Evolutionary conservation across 2,113 vertebrate genomes (phyloP).

Genomic region (Dromaius novaehollandiae): DNA sequence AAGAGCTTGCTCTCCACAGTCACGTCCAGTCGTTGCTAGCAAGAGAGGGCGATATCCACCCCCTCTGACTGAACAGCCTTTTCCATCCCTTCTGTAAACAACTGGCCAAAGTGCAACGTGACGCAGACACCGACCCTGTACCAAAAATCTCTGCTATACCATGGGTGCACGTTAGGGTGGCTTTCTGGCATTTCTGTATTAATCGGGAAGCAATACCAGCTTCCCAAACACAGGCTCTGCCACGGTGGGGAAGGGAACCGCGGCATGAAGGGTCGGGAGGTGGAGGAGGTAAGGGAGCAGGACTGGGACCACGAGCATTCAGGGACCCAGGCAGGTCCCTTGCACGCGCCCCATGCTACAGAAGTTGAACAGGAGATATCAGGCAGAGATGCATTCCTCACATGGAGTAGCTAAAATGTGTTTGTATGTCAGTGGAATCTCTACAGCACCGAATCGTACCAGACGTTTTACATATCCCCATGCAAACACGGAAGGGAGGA

Average conservation of each 20-base stretch:
- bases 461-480: neutral
- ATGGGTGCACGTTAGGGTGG: neutral
- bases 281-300: neutral
- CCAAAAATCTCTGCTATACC: neutral
- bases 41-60: neutral
- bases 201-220: rapidly evolving
- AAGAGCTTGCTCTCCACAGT: neutral
- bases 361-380: neutral
- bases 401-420: neutral
- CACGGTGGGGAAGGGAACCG: neutral
- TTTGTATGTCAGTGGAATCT: neutral
- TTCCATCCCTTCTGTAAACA: neutral
- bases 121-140: neutral
- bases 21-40: neutral
- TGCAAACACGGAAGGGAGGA: neutral
- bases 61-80: neutral
- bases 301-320: neutral
- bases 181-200: neutral
- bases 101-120: neutral
- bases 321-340: neutral
- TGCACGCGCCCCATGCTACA: neutral
- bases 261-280: rapidly evolving
- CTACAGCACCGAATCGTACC: neutral
- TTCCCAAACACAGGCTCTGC: neutral
- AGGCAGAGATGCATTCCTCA: neutral